phyloP scores from a whole-genome alignment of 2,888 invertebrate species.

The Automeris io region DNA sequence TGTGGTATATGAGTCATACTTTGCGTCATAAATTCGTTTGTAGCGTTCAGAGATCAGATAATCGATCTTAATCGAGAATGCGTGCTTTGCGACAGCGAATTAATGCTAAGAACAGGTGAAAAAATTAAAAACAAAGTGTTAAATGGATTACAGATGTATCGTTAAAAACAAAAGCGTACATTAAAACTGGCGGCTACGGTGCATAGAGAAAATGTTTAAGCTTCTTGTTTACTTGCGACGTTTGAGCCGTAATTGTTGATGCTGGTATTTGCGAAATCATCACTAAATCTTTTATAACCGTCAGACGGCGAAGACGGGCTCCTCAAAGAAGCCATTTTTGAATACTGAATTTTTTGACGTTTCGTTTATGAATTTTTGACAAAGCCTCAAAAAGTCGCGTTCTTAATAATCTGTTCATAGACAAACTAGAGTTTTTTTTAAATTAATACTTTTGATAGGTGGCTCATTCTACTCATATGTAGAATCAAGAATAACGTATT shows the following conservation, averaged over 20 bases:
- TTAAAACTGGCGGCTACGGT: constrained; percentile 61
- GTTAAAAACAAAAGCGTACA: constrained; percentile 69
- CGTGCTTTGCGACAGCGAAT: constrained; percentile 22
- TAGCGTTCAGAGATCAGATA: constrained; percentile 26
- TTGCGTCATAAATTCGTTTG: constrained; percentile 45
- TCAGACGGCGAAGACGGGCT: constrained; percentile 78
- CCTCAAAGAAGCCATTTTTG: constrained; percentile 74
- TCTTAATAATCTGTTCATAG: constrained; percentile 14
- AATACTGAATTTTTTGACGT: constrained; percentile 42
- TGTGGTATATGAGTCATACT: constrained; percentile 49
- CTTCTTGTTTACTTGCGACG: constrained; percentile 75
- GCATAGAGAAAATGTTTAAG: constrained; percentile 58
- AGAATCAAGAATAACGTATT: too few relatives aligned
- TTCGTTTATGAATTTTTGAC: constrained; percentile 13
- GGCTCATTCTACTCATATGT: too few relatives aligned
- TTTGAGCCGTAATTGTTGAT: constrained; percentile 80
- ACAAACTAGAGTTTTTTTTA: constrained; percentile 2
- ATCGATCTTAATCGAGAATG: constrained; percentile 30
- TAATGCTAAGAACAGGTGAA: constrained; percentile 37
- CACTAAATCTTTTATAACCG: constrained; percentile 80
- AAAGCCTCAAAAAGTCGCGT: constrained; percentile 3
- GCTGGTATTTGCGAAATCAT: constrained; percentile 76
- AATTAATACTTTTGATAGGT: too few relatives aligned
- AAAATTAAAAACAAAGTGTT: constrained; percentile 64
- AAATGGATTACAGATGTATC: constrained; percentile 64